Percentiles rank a stretch among this genome's conserved stretches.
phyloP scores from a whole-genome alignment of 2,888 invertebrate species.

The Itoplectis maculator region DNA sequence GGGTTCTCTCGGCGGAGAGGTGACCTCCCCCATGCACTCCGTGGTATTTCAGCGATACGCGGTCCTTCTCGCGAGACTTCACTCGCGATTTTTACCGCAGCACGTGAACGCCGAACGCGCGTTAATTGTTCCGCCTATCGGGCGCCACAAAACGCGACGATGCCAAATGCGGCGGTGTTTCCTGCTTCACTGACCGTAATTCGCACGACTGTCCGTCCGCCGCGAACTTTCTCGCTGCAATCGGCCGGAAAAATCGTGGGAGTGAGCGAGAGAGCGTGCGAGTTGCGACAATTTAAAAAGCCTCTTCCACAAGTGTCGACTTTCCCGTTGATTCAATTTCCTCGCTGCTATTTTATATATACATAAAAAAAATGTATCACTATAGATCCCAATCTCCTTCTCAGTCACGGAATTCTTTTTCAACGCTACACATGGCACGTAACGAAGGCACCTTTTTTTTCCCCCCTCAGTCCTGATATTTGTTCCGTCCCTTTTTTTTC shows the following conservation, averaged over 20 bases:
- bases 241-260: conserved; percentile 9
- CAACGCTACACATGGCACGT: conserved; percentile 26
- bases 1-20: conserved; percentile 80
- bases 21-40: conserved; percentile 78
- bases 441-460: conserved; percentile 43
- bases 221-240: conserved; percentile 32
- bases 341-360: conserved; percentile 8
- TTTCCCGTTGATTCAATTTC: not conserved
- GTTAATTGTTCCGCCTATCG: not conserved
- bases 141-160: not conserved
- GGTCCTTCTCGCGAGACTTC: not conserved
- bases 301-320: not conserved
- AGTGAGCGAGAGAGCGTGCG: not conserved
- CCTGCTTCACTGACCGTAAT: conserved; percentile 11
- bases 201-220: not conserved
- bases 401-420: conserved; percentile 24
- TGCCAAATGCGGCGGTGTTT: not conserved
- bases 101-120: conserved; percentile 1
- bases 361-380: too few relatives aligned
- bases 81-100: not conserved
- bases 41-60: conserved; percentile 21
- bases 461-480: not conserved
- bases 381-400: conserved; percentile 25
- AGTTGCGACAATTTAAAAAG: not conserved
- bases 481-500: not conserved